Evolutionary conservation across 1,140 invertebrate genomes (phyloP), one percentile per base, ranked within the genome.

Genomic region (Neodiprion lecontei): DNA sequence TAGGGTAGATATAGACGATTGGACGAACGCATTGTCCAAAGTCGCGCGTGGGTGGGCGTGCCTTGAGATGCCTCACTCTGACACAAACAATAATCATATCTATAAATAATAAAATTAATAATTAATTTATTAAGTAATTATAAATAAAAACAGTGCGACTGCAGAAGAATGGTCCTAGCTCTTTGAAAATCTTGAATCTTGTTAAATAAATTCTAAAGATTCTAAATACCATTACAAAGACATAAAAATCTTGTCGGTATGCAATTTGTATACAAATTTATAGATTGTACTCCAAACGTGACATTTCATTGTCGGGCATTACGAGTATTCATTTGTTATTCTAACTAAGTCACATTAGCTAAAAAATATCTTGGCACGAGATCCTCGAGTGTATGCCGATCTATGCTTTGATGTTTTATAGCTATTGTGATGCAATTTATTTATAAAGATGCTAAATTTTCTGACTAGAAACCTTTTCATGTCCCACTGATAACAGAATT

Each of bases 21-120:
- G 70, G 48, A 71, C 70, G 70, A 71, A 9, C 10, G 70, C n/a
- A 71, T 71, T 23, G 67, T 69, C 67, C 70, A 40, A 40, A 71
- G 70, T 50, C 40, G 21, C 70, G 70, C 48, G 70, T 73, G 76
- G 74, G 76, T 74, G 83, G 82, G 83, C 79, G 82, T 85, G 83
- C 83, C 85, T 86, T 85, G 82, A 83, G 78, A 84, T 83, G 83
- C 80, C 83, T 84, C 84, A 79, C 79, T 80, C 81, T 79, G 77
- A 83, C 75, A 81, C 79, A 86, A 86, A 86, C 79, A 83, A 85
- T 84, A 84, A 84, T 82, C 83, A 84, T 86, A 84, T 85, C 83
- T 79, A 75, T 77, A 48, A 74, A 76, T 47, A 47, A 69, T 69
- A 23, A 74, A 81, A 79, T 69, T 69, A 69, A 69, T 47, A 50